Evolutionary conservation across 1,140 invertebrate species (phyloP), one percentile per base, ranked within the genome.

Genomic region (Aphis gossypii): DNA sequence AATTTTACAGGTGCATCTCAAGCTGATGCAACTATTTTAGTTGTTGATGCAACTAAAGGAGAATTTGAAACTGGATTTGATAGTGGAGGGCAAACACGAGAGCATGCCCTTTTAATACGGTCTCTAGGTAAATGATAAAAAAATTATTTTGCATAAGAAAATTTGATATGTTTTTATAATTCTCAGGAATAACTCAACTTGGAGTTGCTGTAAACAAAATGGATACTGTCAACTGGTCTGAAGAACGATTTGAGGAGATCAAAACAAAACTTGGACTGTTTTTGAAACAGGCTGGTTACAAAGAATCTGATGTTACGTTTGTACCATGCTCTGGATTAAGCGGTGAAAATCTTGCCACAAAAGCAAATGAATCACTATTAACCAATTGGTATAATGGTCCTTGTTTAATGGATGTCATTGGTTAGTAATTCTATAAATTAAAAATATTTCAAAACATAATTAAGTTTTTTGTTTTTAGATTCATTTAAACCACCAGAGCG

Each of bases 11-110:
- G 97, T 54, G 98, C 99, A 48, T 98, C 98, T 23, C 98, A 99
- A 96, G 99, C 99, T 48, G 99, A 99, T 96, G 99, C 99, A 18
- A 99, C 98, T 54, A 96, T 99, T 76, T 96, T 99, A 30, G 99
- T 99, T 1, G 98, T 99, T 2, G 99, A 99, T 96, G 98, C 99
- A 21, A 98, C 97, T 1, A 96, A 97, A 95, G 99, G 99, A 35
- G 99, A 99, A 96, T 99, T 99, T 96, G 99, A 99, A 96, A 99
- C 99, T 90, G 99, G 99, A 9, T 99, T 99, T 95, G 99, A 99
- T 94, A 97, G 97, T 94, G 99, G 99, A 30, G 99, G 99, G 48
- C 99, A 99, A 96, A 99, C 99, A 0, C 96, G 99, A 92, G 99
- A 99, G 95, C 99, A 99, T 96, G 98, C 99, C 35, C 95, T 99